phyloP scores from a whole-genome alignment of 2,113 vertebrate genomes.

The Eclectus roratus region DNA sequence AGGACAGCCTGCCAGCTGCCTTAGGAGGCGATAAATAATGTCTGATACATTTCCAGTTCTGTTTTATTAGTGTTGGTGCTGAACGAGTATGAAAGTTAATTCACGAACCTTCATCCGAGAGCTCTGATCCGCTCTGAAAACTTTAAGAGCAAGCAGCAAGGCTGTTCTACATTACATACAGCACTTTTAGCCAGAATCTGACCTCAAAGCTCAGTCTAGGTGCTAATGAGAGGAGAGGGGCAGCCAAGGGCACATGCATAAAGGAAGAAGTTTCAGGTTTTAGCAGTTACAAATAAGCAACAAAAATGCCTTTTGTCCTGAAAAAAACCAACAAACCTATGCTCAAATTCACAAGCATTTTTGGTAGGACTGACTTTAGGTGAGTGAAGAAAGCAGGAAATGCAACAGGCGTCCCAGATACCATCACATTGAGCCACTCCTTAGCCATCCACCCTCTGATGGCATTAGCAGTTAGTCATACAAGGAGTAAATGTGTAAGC shows the following conservation, averaged over 20 bases:
- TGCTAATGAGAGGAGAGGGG: neutral
- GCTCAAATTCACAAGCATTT: neutral
- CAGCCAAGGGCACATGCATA: neutral
- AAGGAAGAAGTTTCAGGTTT: neutral
- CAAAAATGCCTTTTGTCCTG: neutral
- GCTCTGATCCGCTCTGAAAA: neutral
- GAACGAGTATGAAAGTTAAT: neutral
- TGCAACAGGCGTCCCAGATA: neutral
- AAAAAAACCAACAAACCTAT: neutral
- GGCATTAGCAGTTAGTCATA: neutral
- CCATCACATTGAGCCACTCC: neutral
- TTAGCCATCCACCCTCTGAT: neutral
- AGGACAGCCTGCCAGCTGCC: neutral
- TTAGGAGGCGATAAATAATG: neutral
- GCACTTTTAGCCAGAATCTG: neutral
- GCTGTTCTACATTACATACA: neutral
- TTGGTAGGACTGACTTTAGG: neutral
- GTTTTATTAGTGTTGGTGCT: neutral
- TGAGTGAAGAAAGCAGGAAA: neutral
- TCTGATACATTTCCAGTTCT: neutral
- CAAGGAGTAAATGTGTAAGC: neutral
- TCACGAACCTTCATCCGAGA: neutral
- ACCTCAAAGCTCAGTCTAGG: neutral
- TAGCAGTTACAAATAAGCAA: neutral
- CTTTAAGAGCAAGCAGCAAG: neutral